Base-by-base conservation (phyloP, 2,113 vertebrate genomes). In the Nicator chloris region DNA sequence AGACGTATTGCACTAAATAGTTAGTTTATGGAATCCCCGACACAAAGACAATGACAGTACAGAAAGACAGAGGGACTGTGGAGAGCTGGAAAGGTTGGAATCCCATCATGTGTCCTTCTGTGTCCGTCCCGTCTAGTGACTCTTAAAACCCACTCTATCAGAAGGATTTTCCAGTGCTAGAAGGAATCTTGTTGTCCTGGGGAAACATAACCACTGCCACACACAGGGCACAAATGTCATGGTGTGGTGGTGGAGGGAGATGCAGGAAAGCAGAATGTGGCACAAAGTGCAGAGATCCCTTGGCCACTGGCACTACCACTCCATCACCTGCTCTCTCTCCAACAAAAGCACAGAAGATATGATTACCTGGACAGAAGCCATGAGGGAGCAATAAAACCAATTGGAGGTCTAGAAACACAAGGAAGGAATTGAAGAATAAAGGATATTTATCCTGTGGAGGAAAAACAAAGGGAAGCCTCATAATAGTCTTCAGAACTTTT, bases 21-120 rank as follows among this genome's bases (percentile, higher is more conserved):
- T n/a, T n/a, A n/a, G n/a, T n/a, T n/a, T n/a, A n/a, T n/a, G n/a
- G n/a, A n/a, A n/a, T n/a, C n/a, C n/a, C n/a, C n/a, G n/a, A n/a
- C n/a, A n/a, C n/a, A n/a, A 76, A 71, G 31, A 28, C 6, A 4
- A 20, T 0, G 3, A 24, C 17, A 2, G 13, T 10, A 80, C 39
- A 19, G 23, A 22, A 70, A 70, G 37, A 4, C 9, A 11, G 4
- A 53, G 27, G 7, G 54, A 33, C 11, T 12, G 8, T 0, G 6
- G 9, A 21, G 22, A 42, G 2, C 42, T 11, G 54, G 10, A 27
- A 42, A 69, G 14, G 15, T 9, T 49, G 30, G 49, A 64, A 77
- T 6, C 31, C 31, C 17, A 15, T 6, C 16, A 3, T 2, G 15
- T 5, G 12, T 76, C n/a, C 77, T 54, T 61, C 31, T 63, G 49